Percentiles rank a stretch among this genome's conserved stretches.
Evolutionary conservation across 2,113 vertebrate genomes (phyloP).

Genomic region (Bubo blakistoni): DNA sequence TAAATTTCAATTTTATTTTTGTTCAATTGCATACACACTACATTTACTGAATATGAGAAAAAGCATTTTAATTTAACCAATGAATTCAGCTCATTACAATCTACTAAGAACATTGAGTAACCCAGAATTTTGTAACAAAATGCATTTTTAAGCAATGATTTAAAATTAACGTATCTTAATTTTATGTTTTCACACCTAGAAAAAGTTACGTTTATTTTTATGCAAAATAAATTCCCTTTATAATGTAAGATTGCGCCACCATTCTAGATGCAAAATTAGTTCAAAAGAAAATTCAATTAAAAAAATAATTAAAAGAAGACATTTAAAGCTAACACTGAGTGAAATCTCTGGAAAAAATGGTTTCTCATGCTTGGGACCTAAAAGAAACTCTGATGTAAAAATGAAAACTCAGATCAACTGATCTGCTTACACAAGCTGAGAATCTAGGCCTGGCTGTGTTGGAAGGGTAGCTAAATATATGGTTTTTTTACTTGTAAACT

Average conservation of each 20-base stretch:
- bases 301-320: background rate
- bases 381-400: background rate
- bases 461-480: background rate
- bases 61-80: slow-evolving; percentile 69
- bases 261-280: background rate
- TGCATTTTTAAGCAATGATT: background rate
- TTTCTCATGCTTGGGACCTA: background rate
- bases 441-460: background rate
- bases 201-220: background rate
- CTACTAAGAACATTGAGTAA: slow-evolving; percentile 36
- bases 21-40: slow-evolving; percentile 47
- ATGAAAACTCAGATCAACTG: background rate
- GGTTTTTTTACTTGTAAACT: background rate
- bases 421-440: background rate
- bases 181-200: background rate
- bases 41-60: slow-evolving; percentile 60
- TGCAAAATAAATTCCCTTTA: background rate
- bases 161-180: background rate
- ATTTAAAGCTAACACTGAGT: background rate
- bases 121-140: background rate
- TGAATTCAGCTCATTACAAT: slow-evolving; percentile 52
- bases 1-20: slow-evolving; percentile 73
- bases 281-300: background rate
- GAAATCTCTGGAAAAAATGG: background rate
- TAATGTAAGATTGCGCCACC: background rate